Conservation (phyloP, 2,797 vertebrate species). For the Protosalanx chinensis region DNA sequence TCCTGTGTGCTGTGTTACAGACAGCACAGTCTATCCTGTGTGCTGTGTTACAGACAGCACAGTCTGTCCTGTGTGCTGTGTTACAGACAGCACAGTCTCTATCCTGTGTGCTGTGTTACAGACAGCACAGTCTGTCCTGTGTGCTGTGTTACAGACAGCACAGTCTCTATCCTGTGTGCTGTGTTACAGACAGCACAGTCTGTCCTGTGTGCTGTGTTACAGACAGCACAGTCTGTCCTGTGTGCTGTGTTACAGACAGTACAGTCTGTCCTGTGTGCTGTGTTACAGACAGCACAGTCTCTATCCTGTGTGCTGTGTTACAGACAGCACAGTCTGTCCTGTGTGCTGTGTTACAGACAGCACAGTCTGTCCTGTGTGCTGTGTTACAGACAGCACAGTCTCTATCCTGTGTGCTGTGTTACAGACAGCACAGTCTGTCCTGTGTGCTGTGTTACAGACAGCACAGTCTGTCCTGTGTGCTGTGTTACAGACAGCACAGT, state of each 20-base stretch:
- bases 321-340: slow-evolving; percentile 11
- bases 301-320: background rate
- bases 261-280: slow-evolving; percentile 14
- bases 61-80: slow-evolving; percentile 18
- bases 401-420: too few relatives aligned
- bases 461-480: slow-evolving; percentile 9
- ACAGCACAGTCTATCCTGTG: background rate
- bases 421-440: too few relatives aligned
- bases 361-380: background rate
- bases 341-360: slow-evolving; percentile 12
- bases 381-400: slow-evolving; percentile 9
- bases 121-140: slow-evolving; percentile 10
- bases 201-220: slow-evolving; percentile 21
- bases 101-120: background rate
- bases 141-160: slow-evolving; percentile 10
- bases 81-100: background rate
- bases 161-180: background rate
- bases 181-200: slow-evolving; percentile 9
- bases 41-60: slow-evolving; percentile 7
- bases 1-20: slow-evolving; percentile 18
- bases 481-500: slow-evolving; percentile 4
- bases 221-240: too few relatives aligned
- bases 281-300: slow-evolving; percentile 1
- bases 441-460: slow-evolving; percentile 5
- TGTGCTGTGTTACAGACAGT: slow-evolving; percentile 5